phyloP scores from a whole-genome alignment of 2,113 vertebrate species.

The Festucalex cinctus region DNA sequence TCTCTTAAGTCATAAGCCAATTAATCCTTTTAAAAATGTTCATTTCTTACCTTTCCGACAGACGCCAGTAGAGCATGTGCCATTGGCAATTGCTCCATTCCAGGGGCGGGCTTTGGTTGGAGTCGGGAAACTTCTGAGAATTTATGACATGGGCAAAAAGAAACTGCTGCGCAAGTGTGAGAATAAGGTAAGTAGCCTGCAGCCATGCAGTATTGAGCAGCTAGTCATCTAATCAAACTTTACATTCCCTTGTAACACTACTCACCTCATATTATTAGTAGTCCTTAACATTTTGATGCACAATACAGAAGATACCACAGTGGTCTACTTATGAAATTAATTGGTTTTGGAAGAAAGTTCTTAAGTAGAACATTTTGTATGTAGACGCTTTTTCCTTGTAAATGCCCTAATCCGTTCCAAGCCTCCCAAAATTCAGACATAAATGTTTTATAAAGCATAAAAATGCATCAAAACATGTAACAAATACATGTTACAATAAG shows the following conservation, averaged over 20 bases:
- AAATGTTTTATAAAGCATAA: no score
- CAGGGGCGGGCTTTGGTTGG: slow-evolving; percentile 90
- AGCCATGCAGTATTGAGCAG: background rate
- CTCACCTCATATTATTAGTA: background rate
- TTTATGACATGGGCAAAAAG: slow-evolving; percentile 97
- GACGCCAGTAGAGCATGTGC: slow-evolving; percentile 95
- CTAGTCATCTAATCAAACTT: background rate
- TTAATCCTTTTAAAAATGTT: background rate
- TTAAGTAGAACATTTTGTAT: no score
- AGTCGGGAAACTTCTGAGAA: slow-evolving; percentile 91
- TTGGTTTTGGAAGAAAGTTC: no score
- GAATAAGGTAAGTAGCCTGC: slow-evolving; percentile 82
- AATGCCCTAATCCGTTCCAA: no score
- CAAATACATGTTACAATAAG: no score
- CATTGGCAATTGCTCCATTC: slow-evolving; percentile 92
- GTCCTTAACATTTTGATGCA: background rate
- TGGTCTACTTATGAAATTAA: no score
- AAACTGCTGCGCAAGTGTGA: slow-evolving; percentile 97
- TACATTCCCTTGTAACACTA: background rate
- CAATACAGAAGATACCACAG: background rate
- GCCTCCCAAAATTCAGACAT: no score
- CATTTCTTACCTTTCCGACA: slow-evolving; percentile 36
- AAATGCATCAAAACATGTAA: no score
- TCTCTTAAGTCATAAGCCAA: no score
- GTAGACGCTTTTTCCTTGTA: no score